phyloP scores from a whole-genome alignment of 2,113 vertebrate species.

The Callopanchax toddi region DNA sequence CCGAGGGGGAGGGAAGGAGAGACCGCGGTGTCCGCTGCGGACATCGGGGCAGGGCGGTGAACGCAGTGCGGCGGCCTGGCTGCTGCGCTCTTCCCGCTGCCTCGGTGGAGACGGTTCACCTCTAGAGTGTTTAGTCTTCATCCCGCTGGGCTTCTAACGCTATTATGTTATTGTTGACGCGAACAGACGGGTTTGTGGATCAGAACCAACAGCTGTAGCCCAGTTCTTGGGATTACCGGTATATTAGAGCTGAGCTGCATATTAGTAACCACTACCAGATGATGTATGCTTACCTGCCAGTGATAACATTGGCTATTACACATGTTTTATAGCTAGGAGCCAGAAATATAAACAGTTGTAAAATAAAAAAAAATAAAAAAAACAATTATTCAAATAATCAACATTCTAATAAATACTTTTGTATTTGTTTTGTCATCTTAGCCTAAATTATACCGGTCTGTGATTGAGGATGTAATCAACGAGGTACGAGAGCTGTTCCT shows the following conservation, averaged over 20 bases:
- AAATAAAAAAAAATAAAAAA: too few relatives aligned
- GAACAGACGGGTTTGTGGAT: not conserved
- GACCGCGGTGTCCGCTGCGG: slow-evolving; percentile 47
- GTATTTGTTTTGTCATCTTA: slow-evolving; percentile 63
- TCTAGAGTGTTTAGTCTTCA: too few relatives aligned
- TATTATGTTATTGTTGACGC: too few relatives aligned
- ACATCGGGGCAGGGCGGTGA: slow-evolving; percentile 14
- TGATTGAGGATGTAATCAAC: slow-evolving; percentile 98
- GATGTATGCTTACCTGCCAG: too few relatives aligned
- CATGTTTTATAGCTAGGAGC: too few relatives aligned
- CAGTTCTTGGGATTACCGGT: not conserved
- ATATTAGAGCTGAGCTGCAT: not conserved
- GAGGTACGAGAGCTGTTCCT: slow-evolving; percentile 97
- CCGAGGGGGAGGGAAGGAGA: slow-evolving; percentile 49
- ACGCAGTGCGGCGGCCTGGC: slow-evolving; percentile 10
- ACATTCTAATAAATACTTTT: not conserved
- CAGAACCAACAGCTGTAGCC: not conserved
- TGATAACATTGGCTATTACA: too few relatives aligned
- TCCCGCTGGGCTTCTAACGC: too few relatives aligned
- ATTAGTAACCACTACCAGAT: too few relatives aligned
- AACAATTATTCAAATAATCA: too few relatives aligned
- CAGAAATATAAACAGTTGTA: too few relatives aligned
- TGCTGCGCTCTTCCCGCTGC: too few relatives aligned
- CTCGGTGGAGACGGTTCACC: too few relatives aligned
- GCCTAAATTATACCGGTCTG: slow-evolving; percentile 96